Evolutionary conservation across 2,797 vertebrate genomes (phyloP).

Genomic region (Hipposideros larvatus): DNA sequence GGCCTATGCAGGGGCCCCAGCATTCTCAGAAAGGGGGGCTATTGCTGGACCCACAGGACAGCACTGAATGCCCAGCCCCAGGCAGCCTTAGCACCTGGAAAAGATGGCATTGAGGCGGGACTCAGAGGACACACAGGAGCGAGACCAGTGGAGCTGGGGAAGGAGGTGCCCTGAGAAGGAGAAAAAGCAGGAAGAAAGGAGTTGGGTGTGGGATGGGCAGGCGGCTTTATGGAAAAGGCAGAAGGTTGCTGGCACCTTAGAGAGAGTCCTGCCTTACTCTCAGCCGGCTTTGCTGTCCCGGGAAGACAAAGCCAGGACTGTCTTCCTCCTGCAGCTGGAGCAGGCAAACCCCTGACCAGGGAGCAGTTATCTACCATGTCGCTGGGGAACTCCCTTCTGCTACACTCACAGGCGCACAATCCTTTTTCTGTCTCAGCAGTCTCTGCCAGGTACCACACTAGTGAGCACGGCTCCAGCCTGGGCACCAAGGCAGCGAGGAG

Average conservation of each 20-base stretch:
- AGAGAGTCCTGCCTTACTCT: neutral
- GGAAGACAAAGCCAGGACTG: neutral
- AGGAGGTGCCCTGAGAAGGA: neutral
- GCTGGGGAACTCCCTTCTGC: neutral
- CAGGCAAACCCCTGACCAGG: neutral
- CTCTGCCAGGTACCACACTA: neutral
- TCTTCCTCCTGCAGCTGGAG: neutral
- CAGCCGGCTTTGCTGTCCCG: neutral
- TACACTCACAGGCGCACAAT: fast-evolving
- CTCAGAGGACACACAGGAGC: neutral
- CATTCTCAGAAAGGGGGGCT: neutral
- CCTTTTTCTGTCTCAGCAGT: neutral
- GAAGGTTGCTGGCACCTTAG: neutral
- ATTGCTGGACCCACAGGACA: neutral
- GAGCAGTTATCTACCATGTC: neutral
- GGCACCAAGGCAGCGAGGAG: neutral
- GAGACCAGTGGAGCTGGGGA: neutral
- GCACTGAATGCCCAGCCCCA: neutral
- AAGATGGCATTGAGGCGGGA: neutral
- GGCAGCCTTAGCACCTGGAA: neutral
- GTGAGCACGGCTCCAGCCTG: neutral
- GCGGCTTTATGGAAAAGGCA: neutral
- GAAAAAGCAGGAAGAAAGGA: neutral
- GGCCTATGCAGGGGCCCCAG: neutral
- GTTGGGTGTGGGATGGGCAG: neutral